Evolutionary conservation across 2,797 vertebrate species (phyloP).

Genomic region (Babyrousa celebensis): DNA sequence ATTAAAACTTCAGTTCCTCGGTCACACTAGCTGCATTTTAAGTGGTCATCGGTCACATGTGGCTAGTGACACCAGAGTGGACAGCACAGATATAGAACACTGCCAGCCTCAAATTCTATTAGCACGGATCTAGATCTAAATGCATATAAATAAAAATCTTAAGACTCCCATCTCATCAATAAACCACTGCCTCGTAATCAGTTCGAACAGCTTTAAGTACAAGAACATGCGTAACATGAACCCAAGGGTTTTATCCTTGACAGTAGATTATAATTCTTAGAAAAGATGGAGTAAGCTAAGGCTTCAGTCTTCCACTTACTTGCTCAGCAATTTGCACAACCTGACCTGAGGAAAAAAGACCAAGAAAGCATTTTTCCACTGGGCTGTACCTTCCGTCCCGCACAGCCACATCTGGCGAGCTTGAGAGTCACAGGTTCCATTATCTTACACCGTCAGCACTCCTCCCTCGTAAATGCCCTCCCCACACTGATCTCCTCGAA

Average conservation of each 20-base stretch:
- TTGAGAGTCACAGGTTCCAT: not conserved
- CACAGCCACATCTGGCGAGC: not conserved
- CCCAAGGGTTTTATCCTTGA: not conserved
- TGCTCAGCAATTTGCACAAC: slow-evolving; percentile 54
- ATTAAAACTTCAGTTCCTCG: not conserved
- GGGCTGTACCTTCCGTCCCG: not conserved
- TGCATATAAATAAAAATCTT: not conserved
- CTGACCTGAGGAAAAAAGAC: slow-evolving; percentile 60
- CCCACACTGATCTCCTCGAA: not conserved
- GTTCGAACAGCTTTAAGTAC: not conserved
- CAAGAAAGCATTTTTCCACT: slow-evolving; percentile 62
- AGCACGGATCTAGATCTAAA: not conserved
- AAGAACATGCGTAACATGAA: not conserved
- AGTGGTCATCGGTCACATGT: not conserved
- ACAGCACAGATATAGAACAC: not conserved
- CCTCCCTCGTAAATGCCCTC: slow-evolving; percentile 70
- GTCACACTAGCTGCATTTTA: not conserved
- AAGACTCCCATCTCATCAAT: slow-evolving; percentile 41
- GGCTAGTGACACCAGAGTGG: not conserved
- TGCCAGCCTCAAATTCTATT: not conserved
- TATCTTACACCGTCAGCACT: not conserved
- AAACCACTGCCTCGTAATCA: slow-evolving; percentile 60
- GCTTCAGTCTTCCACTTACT: slow-evolving; percentile 35
- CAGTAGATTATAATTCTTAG: not conserved
- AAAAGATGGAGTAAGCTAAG: not conserved